Evolutionary conservation across 2,797 vertebrate species (phyloP).

Genomic region (Muscicapa striata): DNA sequence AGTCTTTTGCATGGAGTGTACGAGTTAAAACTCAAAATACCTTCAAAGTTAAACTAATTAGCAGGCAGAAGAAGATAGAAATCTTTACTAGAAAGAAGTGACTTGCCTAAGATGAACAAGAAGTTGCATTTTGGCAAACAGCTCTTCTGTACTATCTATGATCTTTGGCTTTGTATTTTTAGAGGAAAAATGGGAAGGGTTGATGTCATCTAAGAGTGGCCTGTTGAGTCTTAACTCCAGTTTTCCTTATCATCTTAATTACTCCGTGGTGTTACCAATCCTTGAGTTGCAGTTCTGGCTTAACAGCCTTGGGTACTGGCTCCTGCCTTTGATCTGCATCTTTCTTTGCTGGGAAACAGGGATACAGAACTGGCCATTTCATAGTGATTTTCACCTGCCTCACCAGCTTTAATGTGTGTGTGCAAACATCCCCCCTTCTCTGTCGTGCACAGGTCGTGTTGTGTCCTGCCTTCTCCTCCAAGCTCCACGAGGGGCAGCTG

Average conservation of each 20-base stretch:
- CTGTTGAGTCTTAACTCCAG: background rate
- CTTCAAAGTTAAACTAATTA: background rate
- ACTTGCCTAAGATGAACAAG: background rate
- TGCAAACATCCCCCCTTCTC: background rate
- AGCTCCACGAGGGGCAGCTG: background rate
- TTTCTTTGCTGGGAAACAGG: background rate
- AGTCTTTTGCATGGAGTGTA: background rate
- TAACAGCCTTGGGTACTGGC: fast-evolving
- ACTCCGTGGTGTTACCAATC: background rate
- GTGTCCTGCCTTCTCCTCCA: fast-evolving
- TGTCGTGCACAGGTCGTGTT: fast-evolving
- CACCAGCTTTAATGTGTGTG: background rate
- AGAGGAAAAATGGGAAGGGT: background rate
- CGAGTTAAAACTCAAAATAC: background rate
- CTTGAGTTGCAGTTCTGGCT: background rate
- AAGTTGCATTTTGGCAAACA: background rate
- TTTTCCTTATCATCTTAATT: background rate
- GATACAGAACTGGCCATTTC: background rate
- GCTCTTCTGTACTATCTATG: background rate
- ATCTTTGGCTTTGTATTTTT: background rate
- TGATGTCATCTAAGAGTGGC: background rate
- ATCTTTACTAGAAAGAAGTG: background rate
- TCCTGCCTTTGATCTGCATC: background rate
- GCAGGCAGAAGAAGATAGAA: background rate
- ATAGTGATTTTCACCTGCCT: background rate